A percentile compares a stretch with the other conserved stretches of the same genome.
Evolutionary conservation across 2,113 vertebrate species (phyloP).

Genomic region (Caretta caretta): DNA sequence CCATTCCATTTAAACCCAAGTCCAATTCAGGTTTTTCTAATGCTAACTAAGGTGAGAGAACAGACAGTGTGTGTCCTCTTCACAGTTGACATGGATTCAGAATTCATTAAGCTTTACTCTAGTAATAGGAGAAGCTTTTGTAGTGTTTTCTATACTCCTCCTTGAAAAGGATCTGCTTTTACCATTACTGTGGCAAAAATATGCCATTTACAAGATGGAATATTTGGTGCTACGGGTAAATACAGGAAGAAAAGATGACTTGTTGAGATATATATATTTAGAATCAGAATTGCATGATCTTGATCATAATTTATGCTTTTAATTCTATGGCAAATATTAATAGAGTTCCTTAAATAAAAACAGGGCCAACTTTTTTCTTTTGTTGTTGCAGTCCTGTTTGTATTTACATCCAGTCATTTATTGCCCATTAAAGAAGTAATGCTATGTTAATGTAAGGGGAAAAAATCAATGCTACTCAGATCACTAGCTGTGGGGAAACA

Average conservation of each 20-base stretch:
- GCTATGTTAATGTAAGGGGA: conserved; percentile 90
- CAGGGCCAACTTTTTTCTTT: conserved; percentile 67
- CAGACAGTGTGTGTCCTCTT: conserved; percentile 14
- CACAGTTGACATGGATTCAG: conserved; percentile 3
- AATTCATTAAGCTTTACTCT: conserved; percentile 41
- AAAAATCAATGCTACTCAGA: conserved; percentile 91
- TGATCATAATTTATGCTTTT: conserved; percentile 79
- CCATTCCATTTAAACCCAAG: neutral
- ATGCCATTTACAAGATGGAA: conserved; percentile 54
- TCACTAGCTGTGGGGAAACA: conserved; percentile 90
- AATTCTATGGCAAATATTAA: conserved; percentile 81
- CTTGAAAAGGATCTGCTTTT: conserved; percentile 45
- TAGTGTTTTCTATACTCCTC: conserved; percentile 45
- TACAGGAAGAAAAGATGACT: conserved; percentile 60
- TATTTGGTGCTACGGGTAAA: conserved; percentile 68
- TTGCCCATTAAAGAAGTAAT: conserved; percentile 92
- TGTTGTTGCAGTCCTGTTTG: conserved; percentile 81
- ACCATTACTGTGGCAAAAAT: conserved; percentile 61
- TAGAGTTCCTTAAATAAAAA: conserved; percentile 79
- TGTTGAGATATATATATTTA: conserved; percentile 71
- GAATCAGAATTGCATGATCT: conserved; percentile 77
- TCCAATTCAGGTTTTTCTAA: neutral
- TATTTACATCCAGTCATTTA: conserved; percentile 91
- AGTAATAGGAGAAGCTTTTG: conserved; percentile 23
- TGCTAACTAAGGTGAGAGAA: conserved; percentile 5